Base-by-base conservation (phyloP, 2,797 vertebrate species). In the Eospalax fontanierii region DNA sequence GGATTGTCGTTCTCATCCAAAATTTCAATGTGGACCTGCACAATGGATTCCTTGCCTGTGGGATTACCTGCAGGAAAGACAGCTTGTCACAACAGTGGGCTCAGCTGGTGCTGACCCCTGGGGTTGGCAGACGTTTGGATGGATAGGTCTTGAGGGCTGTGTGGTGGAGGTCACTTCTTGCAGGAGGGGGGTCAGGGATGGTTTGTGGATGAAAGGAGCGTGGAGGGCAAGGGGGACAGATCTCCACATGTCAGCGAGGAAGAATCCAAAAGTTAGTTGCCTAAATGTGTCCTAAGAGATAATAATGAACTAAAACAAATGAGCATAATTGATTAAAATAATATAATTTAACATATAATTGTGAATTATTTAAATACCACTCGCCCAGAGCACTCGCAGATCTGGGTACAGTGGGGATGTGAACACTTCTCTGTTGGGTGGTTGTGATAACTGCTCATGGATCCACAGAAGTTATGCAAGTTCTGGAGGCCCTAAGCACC, bases 1-100 rank as follows among this genome's bases (percentile, higher is more conserved):
- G 98, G 97, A 0, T 99, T 99, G 88, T 99, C 99, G 0, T 99
- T 99, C 66, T 99, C 97, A 95, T 99, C 99, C 74, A 97, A 66
- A 43, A 99, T 98, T 15, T 97, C 97, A 1, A 99, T 98, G 0
- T 98, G 98, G 3, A 99, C 99, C 4, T 98, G 98, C 3, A 98
- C 99, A 0, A 99, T 98, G 0, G 99, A 99, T 95, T 98, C 99
- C 97, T 99, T 97, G 90, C 99, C 99, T 0, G 98, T 97, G 38
- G 96, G 59, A 57, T 0, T 79, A n/a, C 97, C 97, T 97, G 91
- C 3, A 43, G 78, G 76, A 61, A 54, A 94, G 65, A 94, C 43
- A 50, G 38, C 50, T 63, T 2, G 22, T 97, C 21, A 94, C 24
- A 11, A 28, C 24, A 6, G 10, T 30, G 80, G 65, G 40, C 46